Conservation (phyloP, 1,140 invertebrate species). For the Drosophila navojoa region DNA sequence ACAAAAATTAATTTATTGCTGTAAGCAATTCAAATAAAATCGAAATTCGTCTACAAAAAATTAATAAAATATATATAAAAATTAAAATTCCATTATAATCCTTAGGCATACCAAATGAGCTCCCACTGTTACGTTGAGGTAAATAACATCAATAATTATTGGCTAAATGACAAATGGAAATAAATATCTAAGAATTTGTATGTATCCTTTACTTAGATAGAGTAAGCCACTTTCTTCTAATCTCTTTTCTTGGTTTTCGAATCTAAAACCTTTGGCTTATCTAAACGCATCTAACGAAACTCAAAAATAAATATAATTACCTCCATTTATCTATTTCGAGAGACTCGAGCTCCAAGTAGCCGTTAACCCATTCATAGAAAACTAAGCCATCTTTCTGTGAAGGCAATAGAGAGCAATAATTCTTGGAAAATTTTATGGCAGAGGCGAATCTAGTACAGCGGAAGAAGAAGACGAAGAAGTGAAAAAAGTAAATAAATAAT, state of each 20-base stretch:
- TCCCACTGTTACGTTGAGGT: background rate
- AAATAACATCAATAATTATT: too few relatives aligned
- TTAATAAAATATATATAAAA: too few relatives aligned
- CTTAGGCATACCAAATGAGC: too few relatives aligned
- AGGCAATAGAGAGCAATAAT: slow-evolving; percentile 48
- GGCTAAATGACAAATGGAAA: too few relatives aligned
- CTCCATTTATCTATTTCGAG: slow-evolving; percentile 43
- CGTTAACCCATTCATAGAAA: slow-evolving; percentile 55
- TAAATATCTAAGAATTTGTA: too few relatives aligned
- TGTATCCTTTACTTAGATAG: too few relatives aligned
- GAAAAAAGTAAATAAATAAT: slow-evolving; percentile 53
- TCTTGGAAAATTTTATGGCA: slow-evolving; percentile 51
- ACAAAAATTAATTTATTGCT: too few relatives aligned
- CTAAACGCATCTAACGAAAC: background rate
- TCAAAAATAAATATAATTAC: background rate
- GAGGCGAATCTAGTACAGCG: slow-evolving; percentile 14
- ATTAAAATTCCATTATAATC: too few relatives aligned
- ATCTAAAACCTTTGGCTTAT: slow-evolving; percentile 20
- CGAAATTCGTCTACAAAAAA: too few relatives aligned
- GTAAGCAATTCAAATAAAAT: too few relatives aligned
- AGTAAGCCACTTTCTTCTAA: too few relatives aligned
- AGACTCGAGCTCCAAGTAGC: slow-evolving; percentile 50
- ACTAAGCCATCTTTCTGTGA: slow-evolving; percentile 43
- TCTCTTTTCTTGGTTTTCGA: background rate
- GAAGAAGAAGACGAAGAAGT: background rate